A percentile compares a stretch with the other conserved stretches of the same genome.
These are phyloP conservation scores for Drosophila fuyamai DNA, from an alignment of 1,140 invertebrate species.

Conservation along the genomic window DNA sequence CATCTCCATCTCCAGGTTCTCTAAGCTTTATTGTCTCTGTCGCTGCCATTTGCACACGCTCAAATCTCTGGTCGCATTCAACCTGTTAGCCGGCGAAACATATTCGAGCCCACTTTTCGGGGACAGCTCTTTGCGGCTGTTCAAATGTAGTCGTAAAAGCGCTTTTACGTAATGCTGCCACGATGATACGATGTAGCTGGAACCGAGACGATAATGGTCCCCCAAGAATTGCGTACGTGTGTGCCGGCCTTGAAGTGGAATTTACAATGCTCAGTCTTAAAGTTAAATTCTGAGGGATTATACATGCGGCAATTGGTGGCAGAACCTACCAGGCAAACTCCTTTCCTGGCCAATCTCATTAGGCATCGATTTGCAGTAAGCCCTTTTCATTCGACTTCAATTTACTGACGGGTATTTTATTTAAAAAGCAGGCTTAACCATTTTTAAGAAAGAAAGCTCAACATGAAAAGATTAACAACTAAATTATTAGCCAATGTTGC, in stretches of 20 bases:
- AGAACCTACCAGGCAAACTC: not conserved
- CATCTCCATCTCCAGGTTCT: not conserved
- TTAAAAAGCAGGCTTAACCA: too few species aligned
- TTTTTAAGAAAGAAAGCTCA: too few species aligned
- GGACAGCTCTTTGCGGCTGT: constrained; percentile 35
- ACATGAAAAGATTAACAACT: too few species aligned
- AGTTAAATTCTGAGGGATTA: constrained; percentile 33
- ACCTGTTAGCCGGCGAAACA: constrained; percentile 58
- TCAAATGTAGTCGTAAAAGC: constrained; percentile 76
- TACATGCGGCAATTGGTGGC: constrained; percentile 23
- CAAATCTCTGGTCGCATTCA: constrained; percentile 69
- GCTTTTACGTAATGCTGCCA: constrained; percentile 72
- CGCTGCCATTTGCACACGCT: constrained; percentile 57
- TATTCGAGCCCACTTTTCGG: constrained; percentile 40
- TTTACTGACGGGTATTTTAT: constrained; percentile 4
- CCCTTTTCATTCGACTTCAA: constrained; percentile 7
- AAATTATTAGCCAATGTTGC: too few species aligned
- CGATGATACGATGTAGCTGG: constrained; percentile 53
- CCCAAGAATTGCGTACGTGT: constrained; percentile 67
- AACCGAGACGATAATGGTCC: constrained; percentile 55
- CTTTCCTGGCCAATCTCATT: constrained; percentile 8
- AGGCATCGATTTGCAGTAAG: constrained; percentile 11
- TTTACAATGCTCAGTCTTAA: constrained; percentile 45
- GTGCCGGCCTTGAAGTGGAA: constrained; percentile 63
- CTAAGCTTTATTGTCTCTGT: constrained; percentile 77